A percentile compares a stretch with the other conserved stretches of the same genome.
Conservation (phyloP, 37 sponge, comb jelly and placozoan genomes). For the Spongilla lacustris region DNA sequence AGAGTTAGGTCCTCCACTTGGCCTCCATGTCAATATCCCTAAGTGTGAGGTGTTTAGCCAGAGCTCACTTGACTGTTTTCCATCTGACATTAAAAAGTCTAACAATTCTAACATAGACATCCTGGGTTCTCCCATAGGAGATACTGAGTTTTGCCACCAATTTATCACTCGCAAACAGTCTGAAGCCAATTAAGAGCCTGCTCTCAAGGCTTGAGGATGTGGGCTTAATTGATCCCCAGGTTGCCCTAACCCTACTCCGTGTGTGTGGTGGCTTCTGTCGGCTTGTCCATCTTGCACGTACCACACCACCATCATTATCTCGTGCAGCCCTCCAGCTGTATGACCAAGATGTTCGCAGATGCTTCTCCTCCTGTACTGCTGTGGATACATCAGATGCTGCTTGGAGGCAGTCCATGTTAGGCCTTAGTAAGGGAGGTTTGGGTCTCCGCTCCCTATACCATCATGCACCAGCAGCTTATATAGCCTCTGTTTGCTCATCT, state of each 20-base stretch:
- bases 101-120: not conserved
- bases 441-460: not conserved
- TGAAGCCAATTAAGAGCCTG: not conserved
- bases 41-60: constrained; percentile 1
- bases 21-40: not conserved
- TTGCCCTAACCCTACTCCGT: not conserved
- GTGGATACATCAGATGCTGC: not conserved
- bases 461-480: not conserved
- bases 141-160: not conserved
- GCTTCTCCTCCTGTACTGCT: not conserved
- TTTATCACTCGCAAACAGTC: not conserved
- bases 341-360: not conserved
- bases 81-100: not conserved
- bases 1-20: not conserved
- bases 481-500: not conserved
- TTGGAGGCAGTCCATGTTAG: not conserved
- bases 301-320: not conserved
- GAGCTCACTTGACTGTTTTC: not conserved
- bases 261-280: not conserved
- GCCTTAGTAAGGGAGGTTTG: not conserved
- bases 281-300: not conserved
- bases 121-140: not conserved
- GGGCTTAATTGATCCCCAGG: not conserved
- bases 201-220: not conserved
- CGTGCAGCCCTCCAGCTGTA: not conserved